Evolutionary conservation across 2,888 invertebrate species (phyloP).

Genomic region (Heliconius ethilla): DNA sequence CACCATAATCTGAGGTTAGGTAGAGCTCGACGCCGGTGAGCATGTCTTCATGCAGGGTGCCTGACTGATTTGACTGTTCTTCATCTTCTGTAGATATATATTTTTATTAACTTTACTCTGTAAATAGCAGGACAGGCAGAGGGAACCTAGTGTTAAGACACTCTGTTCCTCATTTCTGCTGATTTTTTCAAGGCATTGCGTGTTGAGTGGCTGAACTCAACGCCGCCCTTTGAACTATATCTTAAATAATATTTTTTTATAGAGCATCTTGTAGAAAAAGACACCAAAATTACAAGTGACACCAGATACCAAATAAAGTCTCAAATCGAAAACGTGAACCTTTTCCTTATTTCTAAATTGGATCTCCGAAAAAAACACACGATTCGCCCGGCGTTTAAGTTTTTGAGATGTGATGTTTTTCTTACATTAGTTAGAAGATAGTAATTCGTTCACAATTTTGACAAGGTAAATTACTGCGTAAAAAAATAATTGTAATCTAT

Average conservation of each 20-base stretch:
- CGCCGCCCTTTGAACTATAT: neutral
- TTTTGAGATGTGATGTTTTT: neutral
- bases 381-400: neutral
- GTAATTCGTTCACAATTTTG: neutral
- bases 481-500: no score
- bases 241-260: no score
- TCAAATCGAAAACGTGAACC: neutral
- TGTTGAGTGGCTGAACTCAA: neutral
- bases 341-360: neutral
- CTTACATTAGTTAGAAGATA: neutral
- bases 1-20: constrained; percentile 59
- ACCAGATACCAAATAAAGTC: neutral
- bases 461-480: no score
- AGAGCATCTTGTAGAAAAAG: no score
- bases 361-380: neutral
- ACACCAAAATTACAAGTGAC: no score
- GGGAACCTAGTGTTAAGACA: no score
- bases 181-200: neutral
- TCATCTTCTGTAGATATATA: neutral
- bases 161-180: no score
- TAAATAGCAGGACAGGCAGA: no score
- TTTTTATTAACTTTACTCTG: no score
- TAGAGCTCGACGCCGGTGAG: constrained; percentile 61
- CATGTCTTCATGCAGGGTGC: constrained; percentile 46
- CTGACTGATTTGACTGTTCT: neutral